Conservation (phyloP, 2,797 vertebrate species). For the Trematomus bernacchii region DNA sequence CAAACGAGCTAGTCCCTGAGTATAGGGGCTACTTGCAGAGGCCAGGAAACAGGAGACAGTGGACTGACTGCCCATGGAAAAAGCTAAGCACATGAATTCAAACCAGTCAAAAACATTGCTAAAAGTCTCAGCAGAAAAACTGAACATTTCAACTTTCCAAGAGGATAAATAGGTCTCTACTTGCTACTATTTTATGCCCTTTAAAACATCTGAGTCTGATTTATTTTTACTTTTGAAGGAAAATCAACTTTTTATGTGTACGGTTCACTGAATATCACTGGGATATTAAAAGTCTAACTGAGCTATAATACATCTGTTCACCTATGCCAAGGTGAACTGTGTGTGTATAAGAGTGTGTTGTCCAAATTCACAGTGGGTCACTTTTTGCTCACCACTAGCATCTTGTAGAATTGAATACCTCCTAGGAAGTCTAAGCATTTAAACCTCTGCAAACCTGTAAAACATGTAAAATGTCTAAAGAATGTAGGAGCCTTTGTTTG, state of each 20-base stretch:
- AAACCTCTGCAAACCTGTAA: too few species aligned
- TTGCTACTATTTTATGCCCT: constrained; percentile 10
- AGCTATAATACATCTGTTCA: constrained; percentile 22
- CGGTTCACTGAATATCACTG: constrained; percentile 31
- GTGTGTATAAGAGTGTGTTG: not conserved
- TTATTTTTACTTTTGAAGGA: constrained; percentile 24
- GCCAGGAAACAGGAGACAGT: constrained; percentile 71
- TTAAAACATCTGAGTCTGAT: constrained; percentile 19
- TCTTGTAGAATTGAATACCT: too few species aligned
- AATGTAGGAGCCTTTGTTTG: not conserved
- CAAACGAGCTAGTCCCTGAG: constrained; percentile 68
- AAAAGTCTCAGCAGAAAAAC: constrained; percentile 31
- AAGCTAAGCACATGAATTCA: constrained; percentile 53
- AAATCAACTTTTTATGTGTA: constrained; percentile 31
- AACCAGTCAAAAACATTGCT: constrained; percentile 42
- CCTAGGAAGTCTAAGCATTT: too few species aligned
- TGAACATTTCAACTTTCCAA: constrained; percentile 25
- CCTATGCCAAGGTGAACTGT: constrained; percentile 16
- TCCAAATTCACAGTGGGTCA: too few species aligned
- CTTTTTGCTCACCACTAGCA: too few species aligned
- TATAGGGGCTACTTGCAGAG: constrained; percentile 57
- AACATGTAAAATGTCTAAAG: too few species aligned
- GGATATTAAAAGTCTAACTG: constrained; percentile 31
- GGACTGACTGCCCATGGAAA: constrained; percentile 64
- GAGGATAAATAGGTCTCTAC: constrained; percentile 34